Evolutionary conservation across 1,140 invertebrate genomes (phyloP).

Genomic region (Drosophila athabasca): DNA sequence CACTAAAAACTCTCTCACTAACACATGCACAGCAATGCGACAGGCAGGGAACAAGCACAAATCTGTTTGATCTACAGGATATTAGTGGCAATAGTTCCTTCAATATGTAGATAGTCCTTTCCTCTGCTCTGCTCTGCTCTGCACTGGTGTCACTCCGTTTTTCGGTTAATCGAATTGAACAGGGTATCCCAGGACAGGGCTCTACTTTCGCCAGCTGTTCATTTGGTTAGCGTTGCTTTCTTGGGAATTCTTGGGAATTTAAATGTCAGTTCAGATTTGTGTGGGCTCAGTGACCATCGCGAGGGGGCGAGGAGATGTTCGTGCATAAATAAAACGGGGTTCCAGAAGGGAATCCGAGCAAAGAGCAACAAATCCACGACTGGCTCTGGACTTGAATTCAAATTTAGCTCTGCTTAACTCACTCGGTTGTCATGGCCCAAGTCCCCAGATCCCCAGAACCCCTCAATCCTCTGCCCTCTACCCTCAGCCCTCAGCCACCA

Average conservation of each 20-base stretch:
- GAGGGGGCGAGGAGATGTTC: background rate
- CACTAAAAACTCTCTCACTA: no score
- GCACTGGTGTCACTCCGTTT: no score
- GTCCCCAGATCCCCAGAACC: slow-evolving; percentile 7
- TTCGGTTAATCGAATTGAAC: no score
- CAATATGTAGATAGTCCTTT: no score
- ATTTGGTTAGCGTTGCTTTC: background rate
- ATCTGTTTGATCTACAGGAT: no score
- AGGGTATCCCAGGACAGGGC: no score
- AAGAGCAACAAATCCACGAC: slow-evolving; percentile 10
- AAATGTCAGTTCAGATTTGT: slow-evolving; percentile 37
- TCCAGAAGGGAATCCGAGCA: slow-evolving; percentile 14
- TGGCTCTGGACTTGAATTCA: slow-evolving; percentile 28
- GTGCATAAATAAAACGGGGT: slow-evolving; percentile 31
- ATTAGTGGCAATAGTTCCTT: no score
- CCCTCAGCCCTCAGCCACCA: background rate
- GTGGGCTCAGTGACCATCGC: slow-evolving; percentile 24
- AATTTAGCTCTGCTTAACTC: slow-evolving; percentile 33
- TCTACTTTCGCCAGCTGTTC: no score
- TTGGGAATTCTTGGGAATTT: slow-evolving; percentile 24
- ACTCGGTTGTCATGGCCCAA: slow-evolving; percentile 32
- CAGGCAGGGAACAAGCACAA: no score
- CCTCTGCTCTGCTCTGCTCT: no score
- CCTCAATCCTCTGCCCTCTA: background rate
- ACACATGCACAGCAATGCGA: no score